Conservation (phyloP, 1,140 invertebrate genomes). For the Musca vetustissima region DNA sequence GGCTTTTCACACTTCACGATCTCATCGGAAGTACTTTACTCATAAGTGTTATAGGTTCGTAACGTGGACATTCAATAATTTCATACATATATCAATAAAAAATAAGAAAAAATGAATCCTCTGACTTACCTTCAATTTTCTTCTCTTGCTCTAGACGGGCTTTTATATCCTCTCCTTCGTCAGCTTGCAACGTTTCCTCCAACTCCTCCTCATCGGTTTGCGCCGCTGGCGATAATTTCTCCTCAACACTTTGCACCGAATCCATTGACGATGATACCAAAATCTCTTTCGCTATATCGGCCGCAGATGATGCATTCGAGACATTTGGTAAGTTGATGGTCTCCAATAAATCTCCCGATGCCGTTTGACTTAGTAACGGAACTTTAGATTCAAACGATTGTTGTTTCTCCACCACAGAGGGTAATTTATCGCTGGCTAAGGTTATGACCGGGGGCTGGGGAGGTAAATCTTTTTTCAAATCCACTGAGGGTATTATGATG, state of each 20-base stretch:
- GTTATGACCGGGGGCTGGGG: constrained; percentile 37
- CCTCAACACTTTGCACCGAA: constrained; percentile 51
- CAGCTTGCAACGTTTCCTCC: not conserved
- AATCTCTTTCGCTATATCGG: constrained; percentile 37
- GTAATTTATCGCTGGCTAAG: constrained; percentile 47
- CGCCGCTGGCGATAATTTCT: not conserved
- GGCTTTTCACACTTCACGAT: too few relatives aligned
- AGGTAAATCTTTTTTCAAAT: not conserved
- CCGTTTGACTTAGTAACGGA: not conserved
- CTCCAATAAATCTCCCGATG: constrained; percentile 35
- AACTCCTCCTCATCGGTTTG: constrained; percentile 14
- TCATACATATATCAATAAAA: too few relatives aligned
- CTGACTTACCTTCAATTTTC: constrained; percentile 12
- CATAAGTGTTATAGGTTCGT: too few relatives aligned
- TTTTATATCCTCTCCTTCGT: too few relatives aligned
- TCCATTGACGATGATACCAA: constrained; percentile 51
- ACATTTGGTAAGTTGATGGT: constrained; percentile 49
- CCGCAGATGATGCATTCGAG: constrained; percentile 30
- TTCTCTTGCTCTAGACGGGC: constrained; percentile 1
- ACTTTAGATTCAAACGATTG: not conserved
- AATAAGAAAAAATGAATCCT: not conserved
- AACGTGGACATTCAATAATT: too few relatives aligned
- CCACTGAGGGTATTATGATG: constrained; percentile 3
- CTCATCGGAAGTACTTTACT: too few relatives aligned
- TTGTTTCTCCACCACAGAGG: constrained; percentile 28